A percentile compares a stretch with the other conserved stretches of the same genome.
phyloP scores from a whole-genome alignment of 2,888 invertebrate species.

The Schizaphis graminum region DNA sequence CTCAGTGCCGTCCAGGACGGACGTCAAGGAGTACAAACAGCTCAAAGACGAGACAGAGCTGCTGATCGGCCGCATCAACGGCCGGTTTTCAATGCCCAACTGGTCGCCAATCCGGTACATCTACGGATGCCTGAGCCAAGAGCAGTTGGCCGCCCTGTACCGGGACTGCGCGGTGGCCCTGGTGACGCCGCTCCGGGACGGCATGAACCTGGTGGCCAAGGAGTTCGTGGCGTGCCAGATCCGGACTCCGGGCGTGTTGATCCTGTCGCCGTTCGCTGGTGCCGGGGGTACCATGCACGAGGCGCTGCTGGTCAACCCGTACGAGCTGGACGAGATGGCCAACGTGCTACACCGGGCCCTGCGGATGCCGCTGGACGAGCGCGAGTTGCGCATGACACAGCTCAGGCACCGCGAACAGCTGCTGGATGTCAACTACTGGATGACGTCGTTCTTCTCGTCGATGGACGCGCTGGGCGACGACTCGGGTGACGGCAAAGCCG shows the following conservation, averaged over 20 bases:
- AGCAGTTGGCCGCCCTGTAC: conserved; percentile 72
- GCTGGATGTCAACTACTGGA: conserved; percentile 71
- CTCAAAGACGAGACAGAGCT: conserved; percentile 72
- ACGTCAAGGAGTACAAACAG: conserved; percentile 72
- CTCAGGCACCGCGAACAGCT: conserved; percentile 71
- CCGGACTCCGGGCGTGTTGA: conserved; percentile 71
- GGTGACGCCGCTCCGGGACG: conserved; percentile 72
- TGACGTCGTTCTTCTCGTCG: conserved; percentile 71
- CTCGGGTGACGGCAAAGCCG: conserved; percentile 69
- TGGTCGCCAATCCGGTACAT: conserved; percentile 73
- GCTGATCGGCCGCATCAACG: conserved; percentile 71
- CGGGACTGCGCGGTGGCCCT: conserved; percentile 72
- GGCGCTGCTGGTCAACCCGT: conserved; percentile 72
- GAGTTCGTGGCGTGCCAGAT: conserved; percentile 72
- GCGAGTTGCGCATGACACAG: conserved; percentile 71
- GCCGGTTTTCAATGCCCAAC: conserved; percentile 71
- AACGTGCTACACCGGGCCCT: conserved; percentile 71
- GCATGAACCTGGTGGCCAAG: conserved; percentile 72
- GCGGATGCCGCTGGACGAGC: conserved; percentile 72
- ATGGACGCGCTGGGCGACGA: conserved; percentile 70
- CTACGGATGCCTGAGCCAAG: conserved; percentile 71
- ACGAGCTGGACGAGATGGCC: conserved; percentile 71
- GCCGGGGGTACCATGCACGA: conserved; percentile 72
- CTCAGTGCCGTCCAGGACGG: conserved; percentile 72
- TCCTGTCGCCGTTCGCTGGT: conserved; percentile 72